Evolutionary conservation across 2,797 vertebrate species (phyloP).

Genomic region (Spinibarbus caldwelli): DNA sequence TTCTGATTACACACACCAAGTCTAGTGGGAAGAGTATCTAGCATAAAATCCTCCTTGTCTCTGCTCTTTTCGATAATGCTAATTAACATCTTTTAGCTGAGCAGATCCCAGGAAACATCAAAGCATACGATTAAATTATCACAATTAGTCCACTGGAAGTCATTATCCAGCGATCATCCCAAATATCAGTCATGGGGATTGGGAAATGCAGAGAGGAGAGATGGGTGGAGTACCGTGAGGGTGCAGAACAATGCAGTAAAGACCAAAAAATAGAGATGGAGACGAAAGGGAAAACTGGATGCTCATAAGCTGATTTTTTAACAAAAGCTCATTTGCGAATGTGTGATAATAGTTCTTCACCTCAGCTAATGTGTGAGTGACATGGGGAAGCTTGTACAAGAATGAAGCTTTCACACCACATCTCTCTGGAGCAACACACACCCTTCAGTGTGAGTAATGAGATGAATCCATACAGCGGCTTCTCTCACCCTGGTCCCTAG

Average conservation of each 20-base stretch:
- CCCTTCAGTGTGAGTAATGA: neutral
- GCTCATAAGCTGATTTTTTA: neutral
- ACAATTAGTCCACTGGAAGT: conserved; percentile 40
- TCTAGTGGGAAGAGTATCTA: conserved; percentile 12
- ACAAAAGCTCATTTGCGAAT: neutral
- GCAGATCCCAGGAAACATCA: conserved; percentile 54
- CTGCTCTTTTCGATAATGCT: conserved; percentile 29
- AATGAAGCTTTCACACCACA: neutral
- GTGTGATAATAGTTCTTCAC: neutral
- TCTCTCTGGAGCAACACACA: neutral
- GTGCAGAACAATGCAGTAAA: neutral
- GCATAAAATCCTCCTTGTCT: neutral
- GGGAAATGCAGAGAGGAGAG: conserved; percentile 10
- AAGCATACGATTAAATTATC: conserved; percentile 55
- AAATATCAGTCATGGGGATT: conserved; percentile 23
- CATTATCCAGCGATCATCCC: conserved; percentile 38
- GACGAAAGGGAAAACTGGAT: neutral
- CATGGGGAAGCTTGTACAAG: neutral
- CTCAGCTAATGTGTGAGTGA: neutral
- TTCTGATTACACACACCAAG: conserved; percentile 12
- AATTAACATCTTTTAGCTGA: conserved; percentile 44
- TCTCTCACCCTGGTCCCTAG: neutral
- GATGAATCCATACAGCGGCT: neutral
- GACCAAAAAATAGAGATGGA: neutral
- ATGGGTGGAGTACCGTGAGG: neutral